These are phyloP conservation scores for Theonella swinhoei DNA, from an alignment of 37 sponge, comb jelly and placozoan species.

Conservation along the genomic window DNA sequence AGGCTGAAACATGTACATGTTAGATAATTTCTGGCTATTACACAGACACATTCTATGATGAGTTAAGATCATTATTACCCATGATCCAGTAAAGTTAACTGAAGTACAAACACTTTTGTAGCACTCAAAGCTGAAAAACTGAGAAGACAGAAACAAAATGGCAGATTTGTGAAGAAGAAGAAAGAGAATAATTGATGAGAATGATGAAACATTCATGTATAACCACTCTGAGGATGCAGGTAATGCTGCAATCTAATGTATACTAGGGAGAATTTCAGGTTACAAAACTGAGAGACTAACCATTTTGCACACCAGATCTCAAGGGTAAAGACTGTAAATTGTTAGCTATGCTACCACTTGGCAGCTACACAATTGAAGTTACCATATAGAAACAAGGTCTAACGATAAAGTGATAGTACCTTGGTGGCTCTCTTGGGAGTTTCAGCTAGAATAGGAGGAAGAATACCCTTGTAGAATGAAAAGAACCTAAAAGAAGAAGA, in stretches of 20 bases:
- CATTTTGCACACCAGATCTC: too few relatives aligned
- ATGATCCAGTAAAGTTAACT: background rate
- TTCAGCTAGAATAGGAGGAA: slow-evolving; percentile 53
- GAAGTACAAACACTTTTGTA: slow-evolving; percentile 8
- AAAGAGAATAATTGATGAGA: background rate
- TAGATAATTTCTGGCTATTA: too few relatives aligned
- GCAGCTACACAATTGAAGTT: too few relatives aligned
- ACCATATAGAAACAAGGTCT: too few relatives aligned
- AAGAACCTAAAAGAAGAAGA: background rate
- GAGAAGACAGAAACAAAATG: slow-evolving; percentile 7
- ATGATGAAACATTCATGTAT: slow-evolving; percentile 34
- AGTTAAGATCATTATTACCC: slow-evolving; percentile 24
- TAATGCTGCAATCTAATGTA: too few relatives aligned
- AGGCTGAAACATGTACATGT: too few relatives aligned
- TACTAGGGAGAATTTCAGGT: too few relatives aligned
- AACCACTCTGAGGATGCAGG: slow-evolving; percentile 36
- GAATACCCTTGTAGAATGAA: slow-evolving; percentile 49
- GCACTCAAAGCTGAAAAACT: slow-evolving; percentile 59
- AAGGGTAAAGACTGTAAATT: too few relatives aligned
- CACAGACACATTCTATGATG: too few relatives aligned
- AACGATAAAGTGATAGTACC: too few relatives aligned
- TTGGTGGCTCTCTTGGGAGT: slow-evolving; percentile 62
- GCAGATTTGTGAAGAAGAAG: background rate
- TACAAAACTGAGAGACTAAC: too few relatives aligned
- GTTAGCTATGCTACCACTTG: too few relatives aligned